Conservation (phyloP, 2,888 invertebrate genomes). For the Erebia aethiops region DNA sequence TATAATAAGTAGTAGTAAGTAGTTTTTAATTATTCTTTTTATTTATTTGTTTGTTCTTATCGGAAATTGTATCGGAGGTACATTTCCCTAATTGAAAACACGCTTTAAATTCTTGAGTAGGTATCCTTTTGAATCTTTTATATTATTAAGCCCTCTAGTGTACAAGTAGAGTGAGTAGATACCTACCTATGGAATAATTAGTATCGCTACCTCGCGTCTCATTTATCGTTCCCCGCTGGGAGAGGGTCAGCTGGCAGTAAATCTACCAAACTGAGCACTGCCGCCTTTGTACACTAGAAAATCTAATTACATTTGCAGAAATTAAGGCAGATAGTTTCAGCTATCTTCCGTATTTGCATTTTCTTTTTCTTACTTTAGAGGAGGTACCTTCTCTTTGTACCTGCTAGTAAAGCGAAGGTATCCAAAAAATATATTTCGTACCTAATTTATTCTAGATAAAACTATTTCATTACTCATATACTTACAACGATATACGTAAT, state of each 20-base stretch:
- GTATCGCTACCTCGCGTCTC: conserved; percentile 80
- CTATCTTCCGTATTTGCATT: conserved; percentile 74
- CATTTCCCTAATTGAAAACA: no score
- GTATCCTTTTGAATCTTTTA: no score
- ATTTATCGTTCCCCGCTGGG: conserved; percentile 78
- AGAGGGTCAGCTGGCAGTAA: conserved; percentile 80
- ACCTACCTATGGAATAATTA: conserved; percentile 75
- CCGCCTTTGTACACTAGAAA: conserved; percentile 82
- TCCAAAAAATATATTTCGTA: not conserved
- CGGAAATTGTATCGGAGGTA: no score
- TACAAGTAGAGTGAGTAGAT: conserved; percentile 52
- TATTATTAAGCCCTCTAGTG: not conserved
- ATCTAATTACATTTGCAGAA: conserved; percentile 82
- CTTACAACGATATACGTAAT: no score
- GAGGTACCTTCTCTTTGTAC: not conserved
- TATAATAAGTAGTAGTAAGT: no score
- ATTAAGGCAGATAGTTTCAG: conserved; percentile 67
- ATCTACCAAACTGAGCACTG: conserved; percentile 80
- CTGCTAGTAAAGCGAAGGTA: not conserved
- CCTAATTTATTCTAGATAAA: no score
- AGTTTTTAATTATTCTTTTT: no score
- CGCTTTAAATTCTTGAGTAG: no score
- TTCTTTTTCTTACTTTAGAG: conserved; percentile 62
- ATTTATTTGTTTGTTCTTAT: no score
- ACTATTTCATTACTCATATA: no score